Evolutionary conservation across 2,797 vertebrate genomes (phyloP), one percentile per base, ranked within the genome.

Genomic region (Phalloptychus januarius): DNA sequence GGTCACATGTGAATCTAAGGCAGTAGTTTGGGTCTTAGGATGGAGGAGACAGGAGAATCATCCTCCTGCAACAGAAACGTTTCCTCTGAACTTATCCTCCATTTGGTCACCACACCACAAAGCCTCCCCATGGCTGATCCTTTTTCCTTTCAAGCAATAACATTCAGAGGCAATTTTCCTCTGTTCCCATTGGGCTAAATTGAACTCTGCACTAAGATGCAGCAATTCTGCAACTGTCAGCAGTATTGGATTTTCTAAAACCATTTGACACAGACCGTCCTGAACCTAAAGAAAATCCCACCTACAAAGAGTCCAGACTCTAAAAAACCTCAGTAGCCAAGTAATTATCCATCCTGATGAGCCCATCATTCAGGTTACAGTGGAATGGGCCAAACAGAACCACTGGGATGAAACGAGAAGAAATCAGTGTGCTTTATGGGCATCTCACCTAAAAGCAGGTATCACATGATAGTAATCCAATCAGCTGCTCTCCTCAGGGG

Each of bases 111-210:
- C 23, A 69, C 71, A 40, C 3, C 72, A 88, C 82, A 85, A 90
- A 87, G 91, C 83, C 87, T 77, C 77, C 75, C 73, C 11, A 50
- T 25, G 44, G 78, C 73, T 33, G 81, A 90, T 88, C 83, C 83
- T 71, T 80, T 11, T 18, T 6, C 42, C n/a, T 36, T 48, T 81
- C 58, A 50, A 80, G 93, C 91, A 90, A 91, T 90, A 92, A 88
- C 77, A 88, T 87, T 89, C 87, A 77, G 56, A 76, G 74, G 87
- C 85, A 88, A 85, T 93, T 76, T 81, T 85, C 86, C 63, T 83
- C 83, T 61, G 71, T 86, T 88, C 83, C 54, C 75, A 78, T 84
- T 23, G 38, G 58, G 42, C 61, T 77, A 79, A 90, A 92, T 88
- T 80, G 73, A 86, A 92, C 91, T 83, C 77, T 87, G 87, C 85